A percentile compares a stretch with the other conserved stretches of the same genome.
phyloP scores from a whole-genome alignment of 1,140 invertebrate species.

The Pachypeltis micranthus region DNA sequence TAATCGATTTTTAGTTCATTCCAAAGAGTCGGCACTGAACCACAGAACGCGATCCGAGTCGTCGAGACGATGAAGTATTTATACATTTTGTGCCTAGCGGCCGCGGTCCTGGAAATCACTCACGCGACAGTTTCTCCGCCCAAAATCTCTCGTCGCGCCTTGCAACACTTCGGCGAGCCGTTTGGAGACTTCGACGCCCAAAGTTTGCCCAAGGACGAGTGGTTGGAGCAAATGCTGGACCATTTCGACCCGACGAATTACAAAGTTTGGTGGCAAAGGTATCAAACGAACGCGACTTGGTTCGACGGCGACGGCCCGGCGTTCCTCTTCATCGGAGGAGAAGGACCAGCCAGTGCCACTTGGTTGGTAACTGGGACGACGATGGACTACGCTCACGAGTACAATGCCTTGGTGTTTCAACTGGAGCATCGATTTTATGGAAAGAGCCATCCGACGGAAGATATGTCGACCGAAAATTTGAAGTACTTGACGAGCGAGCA shows the following conservation, averaged over 20 bases:
- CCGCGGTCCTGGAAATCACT: too few relatives aligned
- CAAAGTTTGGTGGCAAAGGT: constrained; percentile 60
- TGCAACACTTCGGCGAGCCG: too few relatives aligned
- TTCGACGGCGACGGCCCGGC: constrained; percentile 54
- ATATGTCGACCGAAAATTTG: constrained; percentile 58
- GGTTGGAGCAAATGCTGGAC: constrained; percentile 66
- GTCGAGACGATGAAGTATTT: too few relatives aligned
- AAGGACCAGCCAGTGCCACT: constrained; percentile 51
- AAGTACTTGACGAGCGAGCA: constrained; percentile 70
- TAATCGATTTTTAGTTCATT: too few relatives aligned
- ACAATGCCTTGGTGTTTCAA: constrained; percentile 70
- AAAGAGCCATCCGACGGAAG: constrained; percentile 67
- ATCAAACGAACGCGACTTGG: constrained; percentile 63
- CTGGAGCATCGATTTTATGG: constrained; percentile 92
- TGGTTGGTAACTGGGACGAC: constrained; percentile 78
- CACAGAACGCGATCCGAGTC: too few relatives aligned
- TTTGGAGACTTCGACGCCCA: too few relatives aligned
- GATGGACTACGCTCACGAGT: constrained; percentile 68
- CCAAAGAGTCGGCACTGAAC: too few relatives aligned
- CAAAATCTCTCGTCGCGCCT: too few relatives aligned
- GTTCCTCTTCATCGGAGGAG: constrained; percentile 83
- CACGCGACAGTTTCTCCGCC: too few relatives aligned
- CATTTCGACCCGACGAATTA: constrained; percentile 58
- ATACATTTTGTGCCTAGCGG: too few relatives aligned
- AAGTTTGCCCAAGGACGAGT: constrained; percentile 45